Base-by-base conservation (phyloP, 1,140 invertebrate genomes). In the Rhyacophila brunnea region DNA sequence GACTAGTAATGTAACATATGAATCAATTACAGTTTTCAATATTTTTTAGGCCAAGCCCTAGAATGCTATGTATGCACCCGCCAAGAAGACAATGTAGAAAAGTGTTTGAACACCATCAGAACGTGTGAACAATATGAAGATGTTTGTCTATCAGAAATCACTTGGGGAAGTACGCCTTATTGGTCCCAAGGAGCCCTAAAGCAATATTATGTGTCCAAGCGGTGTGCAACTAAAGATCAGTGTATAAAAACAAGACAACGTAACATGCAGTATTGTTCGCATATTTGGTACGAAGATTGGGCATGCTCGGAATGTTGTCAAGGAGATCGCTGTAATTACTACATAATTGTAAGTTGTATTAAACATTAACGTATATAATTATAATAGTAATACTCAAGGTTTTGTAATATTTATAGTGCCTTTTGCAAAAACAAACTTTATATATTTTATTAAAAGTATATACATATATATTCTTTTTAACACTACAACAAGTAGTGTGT, bases 231-330 rank as follows among this genome's bases (percentile, higher is more conserved):
- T 9, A 87, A 88, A 71, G 82, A 85, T 5, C 81, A 87, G 53
- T 99, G 96, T 74, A 84, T 89, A 51, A 75, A 77, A 56, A 83
- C 83, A 53, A 80, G 88, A 64, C 80, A 79, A 48, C 76, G 78
- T 15, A 86, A 87, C 62, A 91, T 92, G 84, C 77, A 80, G 10
- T 81, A 85, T 60, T 99, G 96, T 71, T 93, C 93, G 14, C 86
- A 96, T 69, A 93, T 99, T 69, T 98, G 94, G 93, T 99, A 97
- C 69, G 87, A 95, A 70, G 96, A 99, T 78, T 99, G 96, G 96
- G 86, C 89, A 60, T 99, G 96, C 80, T 90, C 91, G 0, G 95
- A 98, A 74, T 99, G 96, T 75, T 99, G 96, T 74, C 87, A 90
- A 69, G 96, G 96, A 40, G 96, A 99, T 75, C 81, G 93, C 56